A percentile compares a stretch with the other conserved stretches of the same genome.
Conservation (phyloP, 2,797 vertebrate species). For the Distichodus sexfasciatus region DNA sequence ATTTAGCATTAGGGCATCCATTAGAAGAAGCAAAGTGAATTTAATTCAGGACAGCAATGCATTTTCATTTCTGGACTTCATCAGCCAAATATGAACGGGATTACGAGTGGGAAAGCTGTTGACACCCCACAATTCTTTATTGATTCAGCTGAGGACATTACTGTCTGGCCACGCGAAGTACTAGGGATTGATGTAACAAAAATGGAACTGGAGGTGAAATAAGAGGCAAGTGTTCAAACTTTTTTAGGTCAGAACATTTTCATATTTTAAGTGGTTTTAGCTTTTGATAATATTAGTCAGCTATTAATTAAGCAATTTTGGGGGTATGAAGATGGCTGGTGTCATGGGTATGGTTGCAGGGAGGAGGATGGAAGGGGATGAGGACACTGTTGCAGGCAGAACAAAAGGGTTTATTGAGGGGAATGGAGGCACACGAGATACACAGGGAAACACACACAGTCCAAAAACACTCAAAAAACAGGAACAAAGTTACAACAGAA, state of each 20-base stretch:
- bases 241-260: neutral
- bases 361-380: no score
- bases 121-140: constrained; percentile 6
- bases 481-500: no score
- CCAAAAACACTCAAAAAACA: no score
- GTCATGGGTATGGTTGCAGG: no score
- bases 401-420: no score
- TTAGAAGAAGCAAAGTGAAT: constrained; percentile 10
- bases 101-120: neutral
- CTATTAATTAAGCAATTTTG: constrained; percentile 49
- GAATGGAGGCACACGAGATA: no score
- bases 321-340: constrained; percentile 26
- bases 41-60: constrained; percentile 19
- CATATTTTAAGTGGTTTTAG: constrained; percentile 32
- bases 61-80: constrained; percentile 15
- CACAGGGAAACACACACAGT: no score
- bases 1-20: neutral
- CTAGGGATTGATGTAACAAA: constrained; percentile 17
- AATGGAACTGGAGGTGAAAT: constrained; percentile 11
- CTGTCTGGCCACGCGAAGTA: neutral
- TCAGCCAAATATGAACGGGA: neutral
- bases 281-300: constrained; percentile 40
- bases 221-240: neutral
- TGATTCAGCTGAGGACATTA: constrained; percentile 7
- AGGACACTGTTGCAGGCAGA: no score